Evolutionary conservation across 2,113 vertebrate species (phyloP).

Genomic region (Phalacrocorax pelagicus): DNA sequence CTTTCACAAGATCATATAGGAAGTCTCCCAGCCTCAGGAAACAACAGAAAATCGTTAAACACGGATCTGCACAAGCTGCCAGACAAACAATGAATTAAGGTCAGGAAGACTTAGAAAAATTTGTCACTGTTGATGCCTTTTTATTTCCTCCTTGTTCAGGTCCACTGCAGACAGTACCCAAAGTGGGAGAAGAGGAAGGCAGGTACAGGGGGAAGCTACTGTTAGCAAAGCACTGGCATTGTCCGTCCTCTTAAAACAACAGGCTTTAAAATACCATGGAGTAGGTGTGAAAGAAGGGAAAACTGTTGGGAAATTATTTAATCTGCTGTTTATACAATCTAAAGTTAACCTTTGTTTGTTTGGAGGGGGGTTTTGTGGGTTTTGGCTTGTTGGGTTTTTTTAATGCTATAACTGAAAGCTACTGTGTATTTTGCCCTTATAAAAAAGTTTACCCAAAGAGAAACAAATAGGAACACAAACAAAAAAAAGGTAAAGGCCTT

Average conservation of each 20-base stretch:
- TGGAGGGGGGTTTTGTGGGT: too few species aligned
- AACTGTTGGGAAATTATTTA: not conserved
- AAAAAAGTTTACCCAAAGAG: not conserved
- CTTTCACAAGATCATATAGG: not conserved
- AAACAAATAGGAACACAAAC: not conserved
- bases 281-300: not conserved
- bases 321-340: not conserved
- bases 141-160: not conserved
- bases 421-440: not conserved
- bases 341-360: not conserved
- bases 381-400: not conserved
- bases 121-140: not conserved
- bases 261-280: not conserved
- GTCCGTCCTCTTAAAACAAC: not conserved
- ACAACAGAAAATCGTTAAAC: not conserved
- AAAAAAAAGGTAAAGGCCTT: not conserved
- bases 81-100: not conserved
- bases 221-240: not conserved
- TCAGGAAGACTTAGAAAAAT: not conserved
- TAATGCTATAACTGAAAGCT: not conserved
- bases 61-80: not conserved
- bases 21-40: not conserved
- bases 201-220: not conserved
- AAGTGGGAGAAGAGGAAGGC: not conserved
- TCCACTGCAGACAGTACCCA: not conserved